Evolutionary conservation across 1,140 invertebrate species (phyloP), one percentile per base, ranked within the genome.

Genomic region (Lordiphosa clarofinis): DNA sequence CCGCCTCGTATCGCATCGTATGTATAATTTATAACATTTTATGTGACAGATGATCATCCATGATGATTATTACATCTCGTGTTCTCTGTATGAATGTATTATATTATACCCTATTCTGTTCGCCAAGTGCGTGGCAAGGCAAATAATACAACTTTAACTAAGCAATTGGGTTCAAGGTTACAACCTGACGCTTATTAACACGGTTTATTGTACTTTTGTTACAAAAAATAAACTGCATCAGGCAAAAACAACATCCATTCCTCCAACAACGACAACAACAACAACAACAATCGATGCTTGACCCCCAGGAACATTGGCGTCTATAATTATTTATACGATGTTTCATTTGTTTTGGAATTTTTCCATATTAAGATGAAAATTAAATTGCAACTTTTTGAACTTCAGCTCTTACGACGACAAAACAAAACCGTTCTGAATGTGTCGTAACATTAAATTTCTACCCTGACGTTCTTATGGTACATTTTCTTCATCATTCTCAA

Each of bases 271-370:
- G 19, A 19, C 21, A 24, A 24, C 10, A 53, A 35, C 35, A 69
- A 60, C 54, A 59, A 71, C 43, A 68, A 73, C 56, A 59, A 60
- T 62, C 57, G 69, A 44, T 56, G 43, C 65, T 74, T 79, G 75
- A 79, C 75, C 75, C 36, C 54, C 46, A 74, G 73, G 70, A 61
- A 56, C 59, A 81, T 78, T 78, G 59, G 59, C 73, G 61, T 82
- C 69, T 86, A 68, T 81, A 86, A 86, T 87, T 87, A 78, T 87
- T 87, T 87, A 87, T 87, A 87, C 82, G 82, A 87, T 87, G 82
- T 87, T 87, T 87, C 82, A 87, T 87, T 87, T 87, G 82, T 87
- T 87, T 82, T 73, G 73, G 76, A 81, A 87, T 87, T 78, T 86
- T 86, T 76, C 81, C 81, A 86, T 71, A 60, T 78, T 55, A 33